Conservation (phyloP, 1,140 invertebrate genomes). For the Pantala flavescens region DNA sequence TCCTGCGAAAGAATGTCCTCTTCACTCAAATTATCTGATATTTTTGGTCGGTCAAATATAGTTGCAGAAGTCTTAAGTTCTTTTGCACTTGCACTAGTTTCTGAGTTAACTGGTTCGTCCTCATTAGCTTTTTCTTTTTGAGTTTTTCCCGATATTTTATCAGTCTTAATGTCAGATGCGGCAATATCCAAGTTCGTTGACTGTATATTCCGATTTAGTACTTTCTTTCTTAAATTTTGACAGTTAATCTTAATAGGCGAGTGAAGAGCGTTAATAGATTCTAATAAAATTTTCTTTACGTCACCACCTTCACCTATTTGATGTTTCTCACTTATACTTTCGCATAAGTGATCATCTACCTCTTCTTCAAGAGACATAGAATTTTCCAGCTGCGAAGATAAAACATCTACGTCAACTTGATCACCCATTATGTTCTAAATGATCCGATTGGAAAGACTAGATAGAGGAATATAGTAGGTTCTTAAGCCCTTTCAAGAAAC, state of each 20-base stretch:
- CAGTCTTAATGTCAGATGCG: neutral
- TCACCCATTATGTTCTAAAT: neutral
- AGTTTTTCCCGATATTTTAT: neutral
- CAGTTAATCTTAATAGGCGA: neutral
- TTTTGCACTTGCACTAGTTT: neutral
- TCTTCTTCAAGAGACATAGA: neutral
- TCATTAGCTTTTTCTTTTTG: neutral
- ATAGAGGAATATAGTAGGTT: too few relatives aligned
- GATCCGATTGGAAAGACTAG: too few relatives aligned
- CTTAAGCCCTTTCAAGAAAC: too few relatives aligned
- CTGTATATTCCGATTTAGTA: neutral
- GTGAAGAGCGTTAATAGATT: neutral
- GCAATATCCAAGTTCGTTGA: neutral
- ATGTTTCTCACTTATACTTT: neutral
- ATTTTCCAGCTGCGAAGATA: neutral
- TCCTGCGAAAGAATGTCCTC: neutral
- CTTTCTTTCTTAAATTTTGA: neutral
- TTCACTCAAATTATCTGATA: neutral
- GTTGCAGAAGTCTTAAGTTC: neutral
- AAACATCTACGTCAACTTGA: neutral
- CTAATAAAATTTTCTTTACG: too few relatives aligned
- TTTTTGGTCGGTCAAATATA: too few relatives aligned
- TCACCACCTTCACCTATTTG: too few relatives aligned
- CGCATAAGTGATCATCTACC: neutral
- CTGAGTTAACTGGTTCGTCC: neutral